Base-by-base conservation (phyloP, 1,140 invertebrate genomes). In the Drosophila albomicans region DNA sequence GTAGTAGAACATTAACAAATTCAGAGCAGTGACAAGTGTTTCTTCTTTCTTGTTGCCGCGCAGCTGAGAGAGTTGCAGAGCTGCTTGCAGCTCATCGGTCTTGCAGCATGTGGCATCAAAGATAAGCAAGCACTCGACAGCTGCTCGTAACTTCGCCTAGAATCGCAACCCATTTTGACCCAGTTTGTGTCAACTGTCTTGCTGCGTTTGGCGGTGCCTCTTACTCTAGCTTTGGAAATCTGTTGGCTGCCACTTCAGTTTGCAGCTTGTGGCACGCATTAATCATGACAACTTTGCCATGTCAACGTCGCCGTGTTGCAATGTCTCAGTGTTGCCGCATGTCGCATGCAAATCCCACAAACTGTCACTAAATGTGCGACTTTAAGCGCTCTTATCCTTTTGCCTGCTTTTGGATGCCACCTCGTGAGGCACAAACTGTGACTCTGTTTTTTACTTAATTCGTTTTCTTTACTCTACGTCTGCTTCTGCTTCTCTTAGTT, bases 361-460 rank as follows among this genome's bases (percentile, higher is more conserved):
- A 89, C 81, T 89, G 84, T 89, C 84, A 88, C 80, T 88, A 89
- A 88, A 89, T 87, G 84, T 84, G 85, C 80, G 84, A 88, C 84
- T 88, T 84, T 87, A 87, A 87, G 84, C 84, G 73, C 84, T 79
- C 73, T 88, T 87, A 88, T 87, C 84, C 84, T 80, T 86, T 86
- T 46, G 58, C 71, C 20, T 25, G 20, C 20, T 25, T 25, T 38
- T 57, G 63, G 63, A 74, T 49, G 61, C 52, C 54, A 57, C 54
- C 32, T 54, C 52, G 63, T 52, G 57, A 52, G 62, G 46, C 72
- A 25, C 20, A 25, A 61, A 63, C 59, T 74, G 25, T 46, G 45
- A 61, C 58, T 46, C 28, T 30, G 38, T 63, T 32, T 57, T 65
- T 68, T 58, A 10, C 20, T 51, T 71, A 43, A 69, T 62, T 49